Conservation (phyloP, 2,888 invertebrate genomes). For the Chrysolina oricalcia region DNA sequence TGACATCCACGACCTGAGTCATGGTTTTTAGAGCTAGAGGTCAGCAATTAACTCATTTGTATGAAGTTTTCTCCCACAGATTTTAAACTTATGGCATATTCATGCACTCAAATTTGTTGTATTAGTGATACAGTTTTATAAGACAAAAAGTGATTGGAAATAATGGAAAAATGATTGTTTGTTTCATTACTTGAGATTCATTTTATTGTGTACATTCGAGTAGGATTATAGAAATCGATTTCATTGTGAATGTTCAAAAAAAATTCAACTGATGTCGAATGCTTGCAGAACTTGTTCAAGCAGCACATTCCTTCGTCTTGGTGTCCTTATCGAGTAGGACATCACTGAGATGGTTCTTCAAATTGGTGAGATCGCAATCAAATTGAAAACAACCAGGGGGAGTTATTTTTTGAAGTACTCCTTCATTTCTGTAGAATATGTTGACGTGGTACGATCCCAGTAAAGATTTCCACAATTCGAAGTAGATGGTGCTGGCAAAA, state of each 20-base stretch:
- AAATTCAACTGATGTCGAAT: too few species aligned
- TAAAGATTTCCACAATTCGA: conserved; percentile 28
- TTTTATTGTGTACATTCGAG: neutral
- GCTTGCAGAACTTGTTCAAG: neutral
- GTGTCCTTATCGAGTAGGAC: neutral
- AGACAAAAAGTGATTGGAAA: too few species aligned
- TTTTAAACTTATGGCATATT: too few species aligned
- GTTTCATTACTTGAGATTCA: too few species aligned
- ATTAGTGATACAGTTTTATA: too few species aligned
- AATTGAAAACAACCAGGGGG: conserved; percentile 22
- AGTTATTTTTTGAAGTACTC: conserved; percentile 17
- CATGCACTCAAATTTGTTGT: too few species aligned
- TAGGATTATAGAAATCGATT: neutral
- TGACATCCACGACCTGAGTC: too few species aligned
- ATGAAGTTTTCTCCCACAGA: too few species aligned
- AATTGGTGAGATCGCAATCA: conserved; percentile 26
- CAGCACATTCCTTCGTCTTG: neutral
- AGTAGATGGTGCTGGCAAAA: conserved; percentile 43
- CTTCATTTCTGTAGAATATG: conserved; percentile 36
- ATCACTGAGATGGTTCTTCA: conserved; percentile 18
- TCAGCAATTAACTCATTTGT: too few species aligned
- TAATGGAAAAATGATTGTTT: too few species aligned
- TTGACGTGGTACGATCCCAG: conserved; percentile 21
- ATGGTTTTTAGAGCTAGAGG: too few species aligned
- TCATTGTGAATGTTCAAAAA: neutral